phyloP scores from a whole-genome alignment of 1,140 invertebrate genomes.

The Drosophila biarmipes region DNA sequence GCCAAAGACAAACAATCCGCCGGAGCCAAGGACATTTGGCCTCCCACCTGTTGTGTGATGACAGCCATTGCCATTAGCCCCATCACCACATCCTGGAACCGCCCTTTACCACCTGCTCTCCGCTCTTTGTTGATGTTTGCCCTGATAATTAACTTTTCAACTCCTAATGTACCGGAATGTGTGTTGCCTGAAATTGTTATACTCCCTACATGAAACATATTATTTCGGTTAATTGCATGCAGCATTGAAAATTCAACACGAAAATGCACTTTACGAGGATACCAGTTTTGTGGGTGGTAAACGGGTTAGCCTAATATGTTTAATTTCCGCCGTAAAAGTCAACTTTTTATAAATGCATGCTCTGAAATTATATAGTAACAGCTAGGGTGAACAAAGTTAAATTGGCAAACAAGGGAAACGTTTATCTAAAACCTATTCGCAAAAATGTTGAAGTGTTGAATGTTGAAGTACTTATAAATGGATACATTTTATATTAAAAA shows the following conservation, averaged over 20 bases:
- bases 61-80: slow-evolving; percentile 41
- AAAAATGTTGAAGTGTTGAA: background rate
- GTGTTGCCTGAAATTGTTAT: slow-evolving; percentile 26
- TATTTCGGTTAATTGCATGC: slow-evolving; percentile 59
- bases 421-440: background rate
- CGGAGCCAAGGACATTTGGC: slow-evolving; percentile 11
- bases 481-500: too few species aligned
- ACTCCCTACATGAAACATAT: slow-evolving; percentile 34
- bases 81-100: slow-evolving; percentile 11
- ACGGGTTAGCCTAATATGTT: background rate
- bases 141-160: slow-evolving; percentile 69
- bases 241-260: slow-evolving; percentile 45
- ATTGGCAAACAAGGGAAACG: background rate
- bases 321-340: background rate
- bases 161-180: slow-evolving; percentile 39
- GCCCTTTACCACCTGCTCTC: background rate
- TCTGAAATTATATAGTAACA: background rate
- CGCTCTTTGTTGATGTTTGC: slow-evolving; percentile 36
- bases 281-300: slow-evolving; percentile 2
- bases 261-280: slow-evolving; percentile 62
- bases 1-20: slow-evolving; percentile 38
- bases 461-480: too few species aligned
- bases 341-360: background rate
- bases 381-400: background rate
- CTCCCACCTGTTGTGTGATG: slow-evolving; percentile 38